phyloP scores from a whole-genome alignment of 92 coral and sea anemone species.

The Epizoanthus stellaris region DNA sequence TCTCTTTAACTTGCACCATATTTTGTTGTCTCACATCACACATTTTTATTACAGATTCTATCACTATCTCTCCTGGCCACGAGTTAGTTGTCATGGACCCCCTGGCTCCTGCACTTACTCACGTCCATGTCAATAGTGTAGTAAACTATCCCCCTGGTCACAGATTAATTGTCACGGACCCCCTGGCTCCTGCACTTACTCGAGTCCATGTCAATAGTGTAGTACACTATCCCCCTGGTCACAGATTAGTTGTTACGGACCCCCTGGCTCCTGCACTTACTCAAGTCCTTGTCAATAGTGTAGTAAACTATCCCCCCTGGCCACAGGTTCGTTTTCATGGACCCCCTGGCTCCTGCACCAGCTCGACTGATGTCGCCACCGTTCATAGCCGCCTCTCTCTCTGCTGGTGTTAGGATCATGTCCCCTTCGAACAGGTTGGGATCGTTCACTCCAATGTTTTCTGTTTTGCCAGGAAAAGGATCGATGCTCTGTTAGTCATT shows the following conservation, averaged over 20 bases:
- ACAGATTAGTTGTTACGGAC: too few species aligned
- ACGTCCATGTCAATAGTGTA: background rate
- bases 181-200: background rate
- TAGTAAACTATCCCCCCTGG: constrained; percentile 34
- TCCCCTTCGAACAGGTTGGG: constrained; percentile 37
- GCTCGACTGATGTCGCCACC: constrained; percentile 39
- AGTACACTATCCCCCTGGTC: background rate
- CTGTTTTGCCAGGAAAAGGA: background rate
- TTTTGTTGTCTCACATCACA: too few species aligned
- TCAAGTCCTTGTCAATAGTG: constrained; percentile 14
- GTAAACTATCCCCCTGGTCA: background rate
- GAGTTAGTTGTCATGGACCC: too few species aligned
- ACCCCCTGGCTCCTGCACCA: constrained; percentile 14
- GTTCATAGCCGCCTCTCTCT: constrained; percentile 27
- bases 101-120: background rate
- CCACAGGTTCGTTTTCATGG: constrained; percentile 33
- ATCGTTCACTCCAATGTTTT: constrained; percentile 11
- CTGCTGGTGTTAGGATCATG: constrained; percentile 36
- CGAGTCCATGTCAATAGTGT: background rate
- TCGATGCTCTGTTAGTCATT: background rate
- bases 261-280: background rate
- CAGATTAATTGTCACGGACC: too few species aligned
- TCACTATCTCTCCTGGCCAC: too few species aligned
- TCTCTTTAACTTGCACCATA: too few species aligned
- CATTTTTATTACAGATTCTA: too few species aligned